Evolutionary conservation across 2,113 vertebrate genomes (phyloP).

Genomic region (Nesogale talazaci): DNA sequence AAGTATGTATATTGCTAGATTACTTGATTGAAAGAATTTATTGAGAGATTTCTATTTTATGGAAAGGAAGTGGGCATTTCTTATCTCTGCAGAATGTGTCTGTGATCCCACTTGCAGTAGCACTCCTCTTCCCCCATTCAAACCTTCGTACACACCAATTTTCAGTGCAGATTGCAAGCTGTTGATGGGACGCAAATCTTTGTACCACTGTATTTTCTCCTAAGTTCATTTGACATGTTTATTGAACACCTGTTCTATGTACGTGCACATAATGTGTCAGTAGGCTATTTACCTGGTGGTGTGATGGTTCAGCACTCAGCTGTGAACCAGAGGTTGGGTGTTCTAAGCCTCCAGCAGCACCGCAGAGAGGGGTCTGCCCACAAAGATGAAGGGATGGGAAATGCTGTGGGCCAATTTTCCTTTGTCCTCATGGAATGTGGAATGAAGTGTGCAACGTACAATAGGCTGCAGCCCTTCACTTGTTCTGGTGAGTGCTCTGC

Average conservation of each 20-base stretch:
- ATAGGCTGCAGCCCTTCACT: background rate
- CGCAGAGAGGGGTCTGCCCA: background rate
- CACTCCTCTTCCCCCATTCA: background rate
- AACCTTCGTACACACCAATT: background rate
- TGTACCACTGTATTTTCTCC: background rate
- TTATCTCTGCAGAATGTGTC: background rate
- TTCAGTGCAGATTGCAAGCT: background rate
- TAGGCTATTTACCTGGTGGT: background rate
- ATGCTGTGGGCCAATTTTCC: background rate
- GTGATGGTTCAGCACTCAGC: background rate
- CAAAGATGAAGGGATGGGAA: background rate
- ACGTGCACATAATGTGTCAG: background rate
- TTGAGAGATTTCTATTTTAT: background rate
- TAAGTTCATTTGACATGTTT: slow-evolving; percentile 29
- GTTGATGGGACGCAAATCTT: background rate
- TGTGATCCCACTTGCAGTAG: background rate
- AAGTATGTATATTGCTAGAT: background rate
- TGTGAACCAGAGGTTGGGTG: background rate
- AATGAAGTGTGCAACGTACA: background rate
- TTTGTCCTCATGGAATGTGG: background rate
- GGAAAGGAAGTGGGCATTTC: background rate
- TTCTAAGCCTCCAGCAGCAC: background rate
- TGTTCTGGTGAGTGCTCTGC: background rate
- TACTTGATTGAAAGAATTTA: slow-evolving; percentile 32
- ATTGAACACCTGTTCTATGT: background rate